These are phyloP conservation scores for Sitta carolinensis DNA, from an alignment of 2,797 vertebrate species.

Conservation along the genomic window DNA sequence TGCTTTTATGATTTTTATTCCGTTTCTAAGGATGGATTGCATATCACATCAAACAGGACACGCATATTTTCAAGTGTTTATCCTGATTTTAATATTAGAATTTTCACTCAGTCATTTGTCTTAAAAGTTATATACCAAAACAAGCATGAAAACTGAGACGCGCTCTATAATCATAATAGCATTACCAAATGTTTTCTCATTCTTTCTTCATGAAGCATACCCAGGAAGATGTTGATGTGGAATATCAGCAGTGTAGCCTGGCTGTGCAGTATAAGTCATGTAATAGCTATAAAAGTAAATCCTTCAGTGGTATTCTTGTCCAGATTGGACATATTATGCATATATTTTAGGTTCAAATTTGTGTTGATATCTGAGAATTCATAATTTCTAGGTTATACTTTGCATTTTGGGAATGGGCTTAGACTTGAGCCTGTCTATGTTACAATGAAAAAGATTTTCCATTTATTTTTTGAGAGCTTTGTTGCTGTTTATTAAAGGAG, in stretches of 20 bases:
- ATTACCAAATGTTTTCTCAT: background rate
- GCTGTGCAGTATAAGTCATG: background rate
- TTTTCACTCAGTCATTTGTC: background rate
- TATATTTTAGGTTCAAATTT: background rate
- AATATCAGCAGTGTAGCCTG: background rate
- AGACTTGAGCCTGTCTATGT: background rate
- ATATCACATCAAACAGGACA: background rate
- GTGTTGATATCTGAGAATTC: background rate
- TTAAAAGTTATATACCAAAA: background rate
- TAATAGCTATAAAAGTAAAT: background rate
- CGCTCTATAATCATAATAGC: background rate
- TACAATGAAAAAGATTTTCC: background rate
- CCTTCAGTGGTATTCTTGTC: background rate
- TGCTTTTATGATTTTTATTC: constrained; percentile 4
- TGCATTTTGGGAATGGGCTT: background rate
- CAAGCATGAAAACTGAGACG: background rate
- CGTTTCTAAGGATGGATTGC: background rate
- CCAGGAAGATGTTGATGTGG: background rate
- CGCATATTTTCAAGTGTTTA: background rate
- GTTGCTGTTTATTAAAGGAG: background rate
- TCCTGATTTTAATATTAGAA: background rate
- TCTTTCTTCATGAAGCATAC: background rate
- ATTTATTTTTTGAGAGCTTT: background rate
- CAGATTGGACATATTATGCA: background rate
- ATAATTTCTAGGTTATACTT: background rate